Percentiles rank a stretch among this genome's conserved stretches.
Evolutionary conservation across 2,113 vertebrate genomes (phyloP).

Genomic region (Terrapene triunguis): DNA sequence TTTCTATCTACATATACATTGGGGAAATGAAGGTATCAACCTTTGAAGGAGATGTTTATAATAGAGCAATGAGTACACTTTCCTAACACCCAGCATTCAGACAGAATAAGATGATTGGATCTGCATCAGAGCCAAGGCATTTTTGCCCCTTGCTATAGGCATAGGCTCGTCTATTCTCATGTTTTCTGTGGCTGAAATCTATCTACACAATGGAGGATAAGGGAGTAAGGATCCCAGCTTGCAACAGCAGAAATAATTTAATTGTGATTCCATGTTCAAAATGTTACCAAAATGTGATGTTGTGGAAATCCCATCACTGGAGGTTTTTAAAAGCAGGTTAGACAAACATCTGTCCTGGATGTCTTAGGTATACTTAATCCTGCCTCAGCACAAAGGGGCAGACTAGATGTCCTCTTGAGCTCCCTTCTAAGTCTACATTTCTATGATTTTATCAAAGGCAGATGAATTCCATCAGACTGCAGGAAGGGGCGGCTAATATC

Average conservation of each 20-base stretch:
- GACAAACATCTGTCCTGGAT: background rate
- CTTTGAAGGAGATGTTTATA: background rate
- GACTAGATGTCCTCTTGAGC: background rate
- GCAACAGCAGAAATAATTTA: background rate
- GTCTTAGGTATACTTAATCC: background rate
- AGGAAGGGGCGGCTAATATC: slow-evolving; percentile 3
- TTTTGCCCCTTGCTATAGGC: background rate
- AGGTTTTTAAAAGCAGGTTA: background rate
- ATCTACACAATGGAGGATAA: background rate
- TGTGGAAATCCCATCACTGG: background rate
- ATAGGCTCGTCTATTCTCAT: background rate
- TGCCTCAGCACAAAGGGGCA: background rate
- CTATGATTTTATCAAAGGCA: background rate
- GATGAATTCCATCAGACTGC: background rate
- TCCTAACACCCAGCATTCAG: background rate
- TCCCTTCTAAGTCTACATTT: background rate
- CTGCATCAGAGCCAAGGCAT: background rate
- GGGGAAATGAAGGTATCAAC: background rate
- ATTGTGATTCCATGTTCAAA: background rate
- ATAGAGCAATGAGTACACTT: background rate
- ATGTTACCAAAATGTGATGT: background rate
- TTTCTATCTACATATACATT: background rate
- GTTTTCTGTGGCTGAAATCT: slow-evolving; percentile 23
- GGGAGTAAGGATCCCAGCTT: slow-evolving; percentile 38
- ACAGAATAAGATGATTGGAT: background rate